phyloP scores from a whole-genome alignment of 2,797 vertebrate genomes.

The Smutsia temminckii region DNA sequence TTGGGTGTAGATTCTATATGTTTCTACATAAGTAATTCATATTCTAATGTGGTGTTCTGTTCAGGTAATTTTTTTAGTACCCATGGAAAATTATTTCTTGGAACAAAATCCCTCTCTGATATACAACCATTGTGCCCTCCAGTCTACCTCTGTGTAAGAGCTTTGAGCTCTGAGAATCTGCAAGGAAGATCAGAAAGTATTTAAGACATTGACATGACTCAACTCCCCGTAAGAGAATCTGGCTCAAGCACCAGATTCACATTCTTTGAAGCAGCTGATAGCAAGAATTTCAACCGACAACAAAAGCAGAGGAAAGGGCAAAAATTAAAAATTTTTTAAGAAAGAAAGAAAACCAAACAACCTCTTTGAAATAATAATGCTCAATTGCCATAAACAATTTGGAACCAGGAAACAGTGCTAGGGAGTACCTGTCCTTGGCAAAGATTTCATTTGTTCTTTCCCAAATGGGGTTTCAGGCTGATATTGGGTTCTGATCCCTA shows the following conservation, averaged over 20 bases:
- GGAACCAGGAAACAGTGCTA: not conserved
- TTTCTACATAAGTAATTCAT: conserved; percentile 13
- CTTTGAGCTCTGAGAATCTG: conserved; percentile 36
- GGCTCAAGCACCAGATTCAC: not conserved
- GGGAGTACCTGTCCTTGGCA: conserved; percentile 43
- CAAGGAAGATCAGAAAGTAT: conserved; percentile 67
- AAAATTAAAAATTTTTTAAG: not conserved
- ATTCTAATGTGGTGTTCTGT: not conserved
- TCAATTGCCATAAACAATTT: not conserved
- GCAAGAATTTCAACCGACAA: conserved; percentile 70
- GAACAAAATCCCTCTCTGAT: not conserved
- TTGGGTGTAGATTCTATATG: not conserved
- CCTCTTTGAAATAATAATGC: conserved; percentile 73
- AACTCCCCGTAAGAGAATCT: conserved; percentile 65
- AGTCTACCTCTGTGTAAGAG: conserved; percentile 36
- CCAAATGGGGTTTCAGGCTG: conserved; percentile 62
- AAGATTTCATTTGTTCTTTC: conserved; percentile 80
- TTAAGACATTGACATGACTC: conserved; percentile 60
- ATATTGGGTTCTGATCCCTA: conserved; percentile 79
- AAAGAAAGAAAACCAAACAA: not conserved
- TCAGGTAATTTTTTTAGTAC: not conserved
- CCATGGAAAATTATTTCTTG: not conserved
- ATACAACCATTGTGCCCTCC: not conserved
- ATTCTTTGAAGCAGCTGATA: conserved; percentile 70
- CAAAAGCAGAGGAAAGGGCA: not conserved